These are phyloP conservation scores for Pelobates fuscus DNA, from an alignment of 2,113 vertebrate species.

Conservation along the genomic window DNA sequence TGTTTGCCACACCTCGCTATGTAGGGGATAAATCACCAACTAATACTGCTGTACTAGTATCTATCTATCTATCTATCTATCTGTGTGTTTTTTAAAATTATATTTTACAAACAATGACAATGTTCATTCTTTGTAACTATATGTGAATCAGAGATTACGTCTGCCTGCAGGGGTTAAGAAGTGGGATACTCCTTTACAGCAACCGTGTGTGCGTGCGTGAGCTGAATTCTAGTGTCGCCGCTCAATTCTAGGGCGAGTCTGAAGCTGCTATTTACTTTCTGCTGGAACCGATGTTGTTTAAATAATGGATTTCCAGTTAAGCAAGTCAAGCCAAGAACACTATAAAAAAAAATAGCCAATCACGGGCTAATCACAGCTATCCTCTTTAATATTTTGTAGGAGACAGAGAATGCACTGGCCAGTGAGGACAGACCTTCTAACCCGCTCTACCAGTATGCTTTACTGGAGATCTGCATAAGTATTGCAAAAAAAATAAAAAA, in stretches of 20 bases:
- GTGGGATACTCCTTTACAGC: background rate
- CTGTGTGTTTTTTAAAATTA: no score
- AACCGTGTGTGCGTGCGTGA: no score
- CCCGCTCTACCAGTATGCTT: background rate
- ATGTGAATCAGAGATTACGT: no score
- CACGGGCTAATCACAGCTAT: background rate
- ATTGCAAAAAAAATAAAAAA: constrained; percentile 19
- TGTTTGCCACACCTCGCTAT: no score
- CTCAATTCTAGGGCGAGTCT: constrained; percentile 10
- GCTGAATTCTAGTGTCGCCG: background rate
- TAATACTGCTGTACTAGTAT: no score
- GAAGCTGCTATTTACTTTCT: constrained; percentile 23
- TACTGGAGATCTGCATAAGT: background rate
- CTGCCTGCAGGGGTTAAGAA: constrained; percentile 6
- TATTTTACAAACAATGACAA: no score
- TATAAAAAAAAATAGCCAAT: constrained; percentile 19
- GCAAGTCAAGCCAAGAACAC: constrained; percentile 16
- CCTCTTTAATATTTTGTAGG: background rate
- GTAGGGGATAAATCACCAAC: no score
- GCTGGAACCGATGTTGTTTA: constrained; percentile 31
- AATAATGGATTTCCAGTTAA: constrained; percentile 46
- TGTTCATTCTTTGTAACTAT: no score
- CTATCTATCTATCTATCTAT: no score
- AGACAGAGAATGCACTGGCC: background rate
- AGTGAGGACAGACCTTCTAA: background rate